These are phyloP conservation scores for Apteryx owenii DNA, from an alignment of 2,113 vertebrate genomes.

Conservation along the genomic window DNA sequence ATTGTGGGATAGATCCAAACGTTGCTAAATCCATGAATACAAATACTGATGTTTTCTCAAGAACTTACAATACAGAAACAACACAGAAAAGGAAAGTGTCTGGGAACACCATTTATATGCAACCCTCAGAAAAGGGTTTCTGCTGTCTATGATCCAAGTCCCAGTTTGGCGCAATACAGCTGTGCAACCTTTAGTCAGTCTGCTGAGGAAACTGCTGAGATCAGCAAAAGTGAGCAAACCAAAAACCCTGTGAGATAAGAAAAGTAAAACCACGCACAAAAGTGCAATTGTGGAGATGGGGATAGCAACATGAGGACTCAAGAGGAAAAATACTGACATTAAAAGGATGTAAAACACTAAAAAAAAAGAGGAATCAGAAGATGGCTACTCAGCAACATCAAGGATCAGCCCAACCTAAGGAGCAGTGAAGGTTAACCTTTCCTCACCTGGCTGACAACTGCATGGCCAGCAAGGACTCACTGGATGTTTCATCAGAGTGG, in stretches of 20 bases:
- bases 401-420: not conserved
- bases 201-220: not conserved
- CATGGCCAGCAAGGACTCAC: not conserved
- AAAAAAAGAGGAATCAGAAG: not conserved
- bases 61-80: not conserved
- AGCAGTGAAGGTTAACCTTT: not conserved
- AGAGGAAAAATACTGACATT: not conserved
- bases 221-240: not conserved
- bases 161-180: not conserved
- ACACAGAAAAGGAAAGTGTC: not conserved
- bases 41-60: not conserved
- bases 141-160: not conserved
- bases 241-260: not conserved
- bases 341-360: not conserved
- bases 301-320: not conserved
- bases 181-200: not conserved
- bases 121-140: not conserved
- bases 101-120: not conserved
- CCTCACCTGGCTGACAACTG: not conserved
- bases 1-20: not conserved
- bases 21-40: not conserved
- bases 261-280: not conserved
- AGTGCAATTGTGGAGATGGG: fast-evolving
- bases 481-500: not conserved
- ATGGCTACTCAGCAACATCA: not conserved